Evolutionary conservation across 2,888 invertebrate genomes (phyloP).

Genomic region (Diarsia rubi): DNA sequence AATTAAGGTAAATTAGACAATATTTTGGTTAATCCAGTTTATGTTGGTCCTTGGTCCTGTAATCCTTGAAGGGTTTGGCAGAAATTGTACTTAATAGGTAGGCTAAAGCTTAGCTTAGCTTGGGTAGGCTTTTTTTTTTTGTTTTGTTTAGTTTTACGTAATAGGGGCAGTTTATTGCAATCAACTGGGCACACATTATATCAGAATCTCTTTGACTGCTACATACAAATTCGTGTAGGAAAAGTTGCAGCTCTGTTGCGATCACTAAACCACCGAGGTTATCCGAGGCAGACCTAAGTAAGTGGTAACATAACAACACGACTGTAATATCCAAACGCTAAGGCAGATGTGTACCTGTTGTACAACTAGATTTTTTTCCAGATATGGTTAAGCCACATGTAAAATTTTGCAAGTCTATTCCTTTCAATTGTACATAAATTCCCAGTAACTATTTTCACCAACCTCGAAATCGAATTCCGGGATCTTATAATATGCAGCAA

Average conservation of each 20-base stretch:
- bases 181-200: not conserved
- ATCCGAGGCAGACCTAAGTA: no score
- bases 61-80: not conserved
- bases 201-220: not conserved
- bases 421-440: no score
- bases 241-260: no score
- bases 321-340: no score
- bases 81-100: not conserved
- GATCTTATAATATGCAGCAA: not conserved
- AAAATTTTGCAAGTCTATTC: no score
- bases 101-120: no score
- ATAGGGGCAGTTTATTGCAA: not conserved
- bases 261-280: no score
- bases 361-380: no score
- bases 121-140: no score
- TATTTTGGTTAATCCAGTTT: conserved; percentile 48
- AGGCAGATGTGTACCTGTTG: no score
- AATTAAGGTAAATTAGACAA: conserved; percentile 40
- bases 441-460: not conserved
- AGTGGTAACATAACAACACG: no score
- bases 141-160: not conserved
- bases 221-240: not conserved
- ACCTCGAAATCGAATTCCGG: not conserved
- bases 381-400: no score
- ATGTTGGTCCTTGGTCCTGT: conserved; percentile 6